phyloP scores from a whole-genome alignment of 2,113 vertebrate genomes.

The Rhea americana region DNA sequence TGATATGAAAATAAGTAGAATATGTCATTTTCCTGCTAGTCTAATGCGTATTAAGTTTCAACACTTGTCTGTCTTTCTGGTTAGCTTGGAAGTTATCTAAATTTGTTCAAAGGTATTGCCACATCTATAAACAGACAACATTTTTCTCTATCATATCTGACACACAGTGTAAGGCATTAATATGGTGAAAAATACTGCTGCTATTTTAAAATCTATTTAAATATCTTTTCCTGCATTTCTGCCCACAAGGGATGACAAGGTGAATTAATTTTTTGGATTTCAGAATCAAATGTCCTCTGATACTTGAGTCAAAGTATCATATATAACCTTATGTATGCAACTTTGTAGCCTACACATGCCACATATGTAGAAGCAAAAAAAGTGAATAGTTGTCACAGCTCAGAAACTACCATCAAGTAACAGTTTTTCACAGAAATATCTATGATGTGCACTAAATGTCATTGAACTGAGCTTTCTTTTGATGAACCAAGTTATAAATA shows the following conservation, averaged over 20 bases:
- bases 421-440: neutral
- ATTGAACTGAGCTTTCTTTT: neutral
- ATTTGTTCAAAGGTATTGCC: conserved; percentile 32
- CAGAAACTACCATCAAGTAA: neutral
- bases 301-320: neutral
- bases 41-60: conserved; percentile 19
- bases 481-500: neutral
- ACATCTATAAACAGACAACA: neutral
- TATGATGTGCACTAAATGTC: neutral
- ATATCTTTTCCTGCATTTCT: conserved; percentile 15
- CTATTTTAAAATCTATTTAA: conserved; percentile 49
- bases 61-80: conserved; percentile 56
- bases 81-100: conserved; percentile 33
- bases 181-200: neutral
- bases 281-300: neutral
- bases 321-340: neutral
- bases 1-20: conserved; percentile 43
- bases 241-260: neutral
- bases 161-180: conserved; percentile 8
- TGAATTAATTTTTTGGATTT: conserved; percentile 28
- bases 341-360: neutral
- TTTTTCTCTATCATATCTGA: conserved; percentile 25
- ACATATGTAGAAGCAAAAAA: neutral
- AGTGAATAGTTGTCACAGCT: neutral
- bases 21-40: conserved; percentile 37